These are phyloP conservation scores for Bolborhynchus lineola DNA, from an alignment of 2,113 vertebrate species.

Conservation along the genomic window DNA sequence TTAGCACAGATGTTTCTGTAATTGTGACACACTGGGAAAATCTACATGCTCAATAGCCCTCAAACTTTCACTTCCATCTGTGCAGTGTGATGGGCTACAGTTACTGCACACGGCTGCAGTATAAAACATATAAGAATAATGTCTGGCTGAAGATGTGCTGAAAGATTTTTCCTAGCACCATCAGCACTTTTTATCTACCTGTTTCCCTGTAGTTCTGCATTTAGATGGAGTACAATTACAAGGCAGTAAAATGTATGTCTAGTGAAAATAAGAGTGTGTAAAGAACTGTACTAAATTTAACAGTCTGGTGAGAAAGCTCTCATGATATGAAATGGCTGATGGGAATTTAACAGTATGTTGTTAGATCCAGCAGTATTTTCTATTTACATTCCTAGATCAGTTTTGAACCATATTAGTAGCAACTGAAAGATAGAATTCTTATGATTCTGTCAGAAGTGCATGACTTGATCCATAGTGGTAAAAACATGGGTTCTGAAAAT, in stretches of 20 bases:
- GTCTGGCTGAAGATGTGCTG: constrained; percentile 57
- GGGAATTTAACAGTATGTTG: background rate
- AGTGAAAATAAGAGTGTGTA: background rate
- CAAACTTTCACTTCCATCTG: constrained; percentile 77
- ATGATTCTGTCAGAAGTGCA: background rate
- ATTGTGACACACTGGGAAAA: constrained; percentile 81
- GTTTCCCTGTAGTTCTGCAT: background rate
- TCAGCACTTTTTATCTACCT: constrained; percentile 51
- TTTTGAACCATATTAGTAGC: background rate
- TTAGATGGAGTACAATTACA: background rate
- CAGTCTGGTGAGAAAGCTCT: background rate
- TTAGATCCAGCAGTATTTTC: background rate
- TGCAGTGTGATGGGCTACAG: constrained; percentile 63
- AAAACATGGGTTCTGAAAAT: background rate
- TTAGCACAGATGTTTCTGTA: constrained; percentile 82
- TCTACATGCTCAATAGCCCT: constrained; percentile 76
- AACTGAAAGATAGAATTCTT: background rate
- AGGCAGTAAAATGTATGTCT: background rate
- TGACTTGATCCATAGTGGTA: background rate
- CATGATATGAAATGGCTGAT: background rate
- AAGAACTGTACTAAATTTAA: background rate
- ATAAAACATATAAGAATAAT: constrained; percentile 40
- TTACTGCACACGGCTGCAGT: constrained; percentile 43
- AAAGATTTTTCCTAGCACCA: constrained; percentile 19
- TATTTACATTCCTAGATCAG: background rate